Evolutionary conservation across 2,113 vertebrate genomes (phyloP).

Genomic region (Dasyurus viverrinus): DNA sequence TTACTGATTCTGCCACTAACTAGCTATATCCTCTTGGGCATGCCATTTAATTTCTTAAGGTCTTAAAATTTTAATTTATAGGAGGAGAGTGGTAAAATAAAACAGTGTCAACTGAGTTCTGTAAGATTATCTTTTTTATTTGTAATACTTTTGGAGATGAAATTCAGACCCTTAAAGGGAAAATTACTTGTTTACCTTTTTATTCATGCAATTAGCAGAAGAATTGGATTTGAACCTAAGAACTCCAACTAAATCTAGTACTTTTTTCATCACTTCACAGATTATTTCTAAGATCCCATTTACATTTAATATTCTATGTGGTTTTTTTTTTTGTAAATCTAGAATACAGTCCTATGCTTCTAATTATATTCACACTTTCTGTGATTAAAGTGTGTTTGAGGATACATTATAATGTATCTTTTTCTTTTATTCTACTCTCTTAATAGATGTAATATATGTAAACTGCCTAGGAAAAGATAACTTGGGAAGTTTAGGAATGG

Average conservation of each 20-base stretch:
- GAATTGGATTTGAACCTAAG: neutral
- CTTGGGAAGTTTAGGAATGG: neutral
- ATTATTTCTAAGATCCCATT: neutral
- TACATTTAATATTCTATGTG: neutral
- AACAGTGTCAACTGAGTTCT: neutral
- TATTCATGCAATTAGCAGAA: neutral
- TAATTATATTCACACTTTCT: neutral
- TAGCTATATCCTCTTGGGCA: neutral
- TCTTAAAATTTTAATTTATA: neutral
- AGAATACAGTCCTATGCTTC: neutral
- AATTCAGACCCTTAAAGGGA: neutral
- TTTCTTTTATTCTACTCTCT: neutral
- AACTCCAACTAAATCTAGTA: neutral
- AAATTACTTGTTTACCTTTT: neutral
- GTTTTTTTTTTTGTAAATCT: neutral
- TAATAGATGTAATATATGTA: neutral
- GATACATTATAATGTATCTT: neutral
- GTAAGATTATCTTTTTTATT: neutral
- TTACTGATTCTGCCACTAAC: neutral
- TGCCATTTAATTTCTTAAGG: neutral
- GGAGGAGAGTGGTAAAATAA: neutral
- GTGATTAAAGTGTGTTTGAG: neutral
- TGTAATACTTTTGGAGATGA: neutral
- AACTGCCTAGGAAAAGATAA: neutral
- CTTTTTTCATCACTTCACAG: neutral